These are phyloP conservation scores for Chaunax sp. DNA, from an alignment of 2,797 vertebrate genomes.

Conservation along the genomic window DNA sequence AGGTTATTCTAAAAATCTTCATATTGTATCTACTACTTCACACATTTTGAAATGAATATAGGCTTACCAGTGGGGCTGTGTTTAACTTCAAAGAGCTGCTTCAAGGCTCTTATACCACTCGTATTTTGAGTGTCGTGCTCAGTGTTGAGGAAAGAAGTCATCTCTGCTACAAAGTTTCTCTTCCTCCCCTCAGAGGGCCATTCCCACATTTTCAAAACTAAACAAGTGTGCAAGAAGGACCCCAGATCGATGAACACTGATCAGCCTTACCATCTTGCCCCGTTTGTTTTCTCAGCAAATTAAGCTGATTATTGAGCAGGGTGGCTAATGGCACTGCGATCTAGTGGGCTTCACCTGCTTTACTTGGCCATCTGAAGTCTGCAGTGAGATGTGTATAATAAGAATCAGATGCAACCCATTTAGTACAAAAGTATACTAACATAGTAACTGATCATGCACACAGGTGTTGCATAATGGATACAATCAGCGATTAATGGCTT, in stretches of 20 bases:
- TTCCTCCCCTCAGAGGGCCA: slow-evolving; percentile 61
- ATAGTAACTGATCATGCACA: slow-evolving; percentile 48
- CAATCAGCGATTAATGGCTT: slow-evolving; percentile 43
- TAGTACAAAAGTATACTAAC: slow-evolving; percentile 27
- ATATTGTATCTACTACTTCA: slow-evolving; percentile 22
- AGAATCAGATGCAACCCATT: slow-evolving; percentile 43
- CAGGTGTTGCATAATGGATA: slow-evolving; percentile 55
- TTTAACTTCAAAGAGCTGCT: slow-evolving; percentile 39
- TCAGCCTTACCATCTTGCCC: slow-evolving; percentile 82
- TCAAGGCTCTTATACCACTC: slow-evolving; percentile 44
- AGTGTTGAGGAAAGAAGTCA: slow-evolving; percentile 46
- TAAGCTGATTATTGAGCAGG: slow-evolving; percentile 81
- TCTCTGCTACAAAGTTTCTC: slow-evolving; percentile 66
- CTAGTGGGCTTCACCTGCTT: slow-evolving; percentile 68
- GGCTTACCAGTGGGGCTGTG: slow-evolving; percentile 20
- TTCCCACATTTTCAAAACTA: slow-evolving; percentile 71
- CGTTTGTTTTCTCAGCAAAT: slow-evolving; percentile 85
- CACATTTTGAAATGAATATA: slow-evolving; percentile 32
- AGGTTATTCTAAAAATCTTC: slow-evolving; percentile 39
- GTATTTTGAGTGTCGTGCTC: slow-evolving; percentile 47
- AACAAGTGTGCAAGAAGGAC: slow-evolving; percentile 74
- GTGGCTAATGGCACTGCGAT: slow-evolving; percentile 74
- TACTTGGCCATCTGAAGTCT: slow-evolving; percentile 67
- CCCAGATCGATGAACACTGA: slow-evolving; percentile 81
- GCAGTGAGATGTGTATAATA: slow-evolving; percentile 49